Evolutionary conservation across 2,888 invertebrate species (phyloP).

Genomic region (Athalia rosae): DNA sequence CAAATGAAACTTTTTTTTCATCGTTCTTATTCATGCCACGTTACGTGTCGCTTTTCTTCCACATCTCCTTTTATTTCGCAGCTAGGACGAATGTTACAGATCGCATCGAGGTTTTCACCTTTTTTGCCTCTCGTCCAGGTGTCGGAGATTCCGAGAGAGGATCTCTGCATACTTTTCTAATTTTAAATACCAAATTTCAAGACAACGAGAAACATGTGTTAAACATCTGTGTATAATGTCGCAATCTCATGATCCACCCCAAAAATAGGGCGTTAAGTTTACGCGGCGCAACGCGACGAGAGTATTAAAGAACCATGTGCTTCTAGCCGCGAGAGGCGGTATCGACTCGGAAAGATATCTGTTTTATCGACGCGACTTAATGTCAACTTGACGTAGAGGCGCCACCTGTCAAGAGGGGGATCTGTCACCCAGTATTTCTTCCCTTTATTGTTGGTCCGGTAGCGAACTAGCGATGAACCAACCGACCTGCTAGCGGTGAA

Average conservation of each 20-base stretch:
- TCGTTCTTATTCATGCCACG: neutral
- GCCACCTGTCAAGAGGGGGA: neutral
- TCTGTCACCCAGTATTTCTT: conserved; percentile 26
- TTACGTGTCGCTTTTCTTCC: too few relatives aligned
- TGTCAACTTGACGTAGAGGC: too few relatives aligned
- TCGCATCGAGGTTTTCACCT: neutral
- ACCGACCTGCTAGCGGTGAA: too few relatives aligned
- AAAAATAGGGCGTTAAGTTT: conserved; percentile 54
- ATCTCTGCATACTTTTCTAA: conserved; percentile 51
- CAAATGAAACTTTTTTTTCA: neutral
- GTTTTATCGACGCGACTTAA: too few relatives aligned
- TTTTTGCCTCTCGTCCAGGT: neutral
- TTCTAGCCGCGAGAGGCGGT: too few relatives aligned
- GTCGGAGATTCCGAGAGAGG: too few relatives aligned
- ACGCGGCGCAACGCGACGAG: conserved; percentile 22
- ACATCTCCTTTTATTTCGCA: too few relatives aligned
- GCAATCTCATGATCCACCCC: conserved; percentile 48
- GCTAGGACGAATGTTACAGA: neutral
- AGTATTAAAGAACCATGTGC: too few relatives aligned
- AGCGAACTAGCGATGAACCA: too few relatives aligned
- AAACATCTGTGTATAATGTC: conserved; percentile 56
- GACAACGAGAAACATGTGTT: conserved; percentile 57
- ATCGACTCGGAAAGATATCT: too few relatives aligned
- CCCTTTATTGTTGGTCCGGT: conserved; percentile 12
- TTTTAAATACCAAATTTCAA: conserved; percentile 47